Evolutionary conservation across 2,888 invertebrate genomes (phyloP).

Genomic region (Synanthedon formicaeformis): DNA sequence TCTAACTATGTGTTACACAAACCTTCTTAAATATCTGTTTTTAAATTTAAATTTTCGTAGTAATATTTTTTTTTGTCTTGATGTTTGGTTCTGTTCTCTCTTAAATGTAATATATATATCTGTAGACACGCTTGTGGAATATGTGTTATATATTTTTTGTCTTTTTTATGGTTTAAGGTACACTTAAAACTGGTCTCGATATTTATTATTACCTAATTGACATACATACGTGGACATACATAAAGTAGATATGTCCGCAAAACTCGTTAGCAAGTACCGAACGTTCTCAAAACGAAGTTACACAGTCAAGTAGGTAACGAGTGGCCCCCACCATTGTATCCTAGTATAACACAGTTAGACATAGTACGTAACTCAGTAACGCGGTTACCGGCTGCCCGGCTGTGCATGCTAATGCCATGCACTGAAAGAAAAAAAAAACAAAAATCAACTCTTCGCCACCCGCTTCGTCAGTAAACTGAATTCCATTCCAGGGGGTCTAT

Average conservation of each 20-base stretch:
- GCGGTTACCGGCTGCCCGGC: slow-evolving; percentile 45
- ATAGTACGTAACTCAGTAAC: slow-evolving; percentile 31
- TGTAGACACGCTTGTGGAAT: too few species aligned
- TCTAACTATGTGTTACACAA: too few species aligned
- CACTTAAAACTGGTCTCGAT: too few species aligned
- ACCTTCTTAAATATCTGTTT: too few species aligned
- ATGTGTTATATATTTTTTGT: too few species aligned
- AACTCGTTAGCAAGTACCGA: slow-evolving; percentile 21
- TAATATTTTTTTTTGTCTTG: too few species aligned
- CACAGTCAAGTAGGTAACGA: slow-evolving; percentile 68
- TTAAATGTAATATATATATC: too few species aligned
- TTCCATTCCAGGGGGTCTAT: slow-evolving; percentile 12
- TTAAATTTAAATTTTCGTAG: too few species aligned
- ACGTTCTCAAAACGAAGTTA: slow-evolving; percentile 62
- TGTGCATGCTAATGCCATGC: slow-evolving; percentile 51
- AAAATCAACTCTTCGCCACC: slow-evolving; percentile 20
- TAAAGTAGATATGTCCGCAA: slow-evolving; percentile 5
- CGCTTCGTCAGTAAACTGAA: slow-evolving; percentile 32
- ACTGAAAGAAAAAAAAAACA: slow-evolving; percentile 29
- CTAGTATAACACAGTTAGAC: slow-evolving; percentile 26
- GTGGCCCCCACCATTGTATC: slow-evolving; percentile 53
- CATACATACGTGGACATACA: too few species aligned
- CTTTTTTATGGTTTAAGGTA: too few species aligned
- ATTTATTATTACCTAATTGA: too few species aligned
- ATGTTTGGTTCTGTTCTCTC: too few species aligned